These are phyloP conservation scores for Antheraea mylitta DNA, from an alignment of 1,140 invertebrate genomes.

Conservation along the genomic window DNA sequence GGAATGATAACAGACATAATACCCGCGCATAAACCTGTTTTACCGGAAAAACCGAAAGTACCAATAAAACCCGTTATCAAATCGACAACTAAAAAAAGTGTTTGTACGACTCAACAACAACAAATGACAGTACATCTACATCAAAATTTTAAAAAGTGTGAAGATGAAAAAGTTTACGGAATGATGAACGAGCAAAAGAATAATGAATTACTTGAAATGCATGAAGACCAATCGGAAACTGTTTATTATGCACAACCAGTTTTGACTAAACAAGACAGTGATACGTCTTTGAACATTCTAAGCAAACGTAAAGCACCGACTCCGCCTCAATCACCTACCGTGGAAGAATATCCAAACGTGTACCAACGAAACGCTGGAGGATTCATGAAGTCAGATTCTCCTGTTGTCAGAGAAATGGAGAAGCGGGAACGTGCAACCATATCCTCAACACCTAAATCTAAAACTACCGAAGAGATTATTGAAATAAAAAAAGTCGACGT, in stretches of 20 bases:
- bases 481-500: constrained; percentile 50
- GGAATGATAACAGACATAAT: constrained; percentile 76
- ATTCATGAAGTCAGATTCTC: constrained; percentile 81
- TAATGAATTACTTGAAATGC: constrained; percentile 53
- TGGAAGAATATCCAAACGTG: constrained; percentile 76
- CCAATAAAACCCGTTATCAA: constrained; percentile 81
- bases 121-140: constrained; percentile 74
- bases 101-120: constrained; percentile 71
- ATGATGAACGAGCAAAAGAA: constrained; percentile 52
- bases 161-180: constrained; percentile 45
- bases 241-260: constrained; percentile 70
- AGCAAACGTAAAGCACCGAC: constrained; percentile 83
- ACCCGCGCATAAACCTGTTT: constrained; percentile 58
- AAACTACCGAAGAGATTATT: constrained; percentile 44
- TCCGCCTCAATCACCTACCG: constrained; percentile 78
- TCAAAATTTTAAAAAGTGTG: constrained; percentile 46
- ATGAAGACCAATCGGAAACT: constrained; percentile 57
- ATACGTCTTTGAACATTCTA: constrained; percentile 68
- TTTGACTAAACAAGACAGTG: constrained; percentile 78
- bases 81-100: constrained; percentile 63
- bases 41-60: constrained; percentile 82
- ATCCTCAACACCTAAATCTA: constrained; percentile 48
- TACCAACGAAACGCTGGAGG: constrained; percentile 81
- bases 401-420: constrained; percentile 86
- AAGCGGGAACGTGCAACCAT: constrained; percentile 83